Evolutionary conservation across 2,797 vertebrate genomes (phyloP).

Genomic region (Champsocephalus esox): DNA sequence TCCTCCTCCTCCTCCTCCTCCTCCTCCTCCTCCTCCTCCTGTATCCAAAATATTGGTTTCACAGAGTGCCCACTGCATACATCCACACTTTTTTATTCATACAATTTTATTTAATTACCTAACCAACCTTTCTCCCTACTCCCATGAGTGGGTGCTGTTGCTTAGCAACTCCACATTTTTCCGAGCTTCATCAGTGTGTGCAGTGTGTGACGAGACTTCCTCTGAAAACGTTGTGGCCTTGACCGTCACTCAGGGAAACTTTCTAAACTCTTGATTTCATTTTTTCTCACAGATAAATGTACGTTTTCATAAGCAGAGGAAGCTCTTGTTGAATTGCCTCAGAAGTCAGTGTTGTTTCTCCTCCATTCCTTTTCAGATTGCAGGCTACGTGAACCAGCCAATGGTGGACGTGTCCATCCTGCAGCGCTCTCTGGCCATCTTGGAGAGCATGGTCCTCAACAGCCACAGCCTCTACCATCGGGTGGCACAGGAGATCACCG

Average conservation of each 20-base stretch:
- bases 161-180: constrained; percentile 73
- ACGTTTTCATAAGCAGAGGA: background rate
- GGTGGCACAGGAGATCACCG: constrained; percentile 96
- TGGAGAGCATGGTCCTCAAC: constrained; percentile 99
- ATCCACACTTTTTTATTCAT: constrained; percentile 14
- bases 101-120: constrained; percentile 55
- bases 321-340: background rate
- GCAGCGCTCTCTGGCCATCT: constrained; percentile 95
- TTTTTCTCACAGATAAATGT: background rate
- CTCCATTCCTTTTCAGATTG: constrained; percentile 84
- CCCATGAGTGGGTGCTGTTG: constrained; percentile 73
- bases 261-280: constrained; percentile 10
- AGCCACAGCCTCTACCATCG: constrained; percentile 98
- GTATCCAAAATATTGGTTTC: constrained; percentile 8
- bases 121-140: constrained; percentile 52
- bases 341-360: background rate
- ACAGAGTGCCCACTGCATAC: background rate
- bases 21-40: constrained; percentile 29
- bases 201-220: constrained; percentile 32
- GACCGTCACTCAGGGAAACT: constrained; percentile 14
- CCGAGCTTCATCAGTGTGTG: constrained; percentile 43
- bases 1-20: constrained; percentile 11
- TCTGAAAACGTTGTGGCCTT: constrained; percentile 39
- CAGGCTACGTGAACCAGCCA: constrained; percentile 96
- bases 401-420: constrained; percentile 97